phyloP scores from a whole-genome alignment of 2,797 vertebrate genomes.

The Poeciliopsis gracilis region DNA sequence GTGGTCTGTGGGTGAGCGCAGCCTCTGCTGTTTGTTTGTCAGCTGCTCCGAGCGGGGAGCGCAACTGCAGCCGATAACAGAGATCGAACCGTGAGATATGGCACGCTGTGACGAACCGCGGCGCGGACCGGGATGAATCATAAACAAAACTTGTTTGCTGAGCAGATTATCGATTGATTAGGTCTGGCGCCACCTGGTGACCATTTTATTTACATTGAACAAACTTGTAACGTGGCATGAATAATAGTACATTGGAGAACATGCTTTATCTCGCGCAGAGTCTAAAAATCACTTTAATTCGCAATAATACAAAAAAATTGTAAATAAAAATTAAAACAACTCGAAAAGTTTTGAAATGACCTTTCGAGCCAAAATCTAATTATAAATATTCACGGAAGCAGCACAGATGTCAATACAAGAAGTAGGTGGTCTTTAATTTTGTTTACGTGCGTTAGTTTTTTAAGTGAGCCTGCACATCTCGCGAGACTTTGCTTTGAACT shows the following conservation, averaged over 20 bases:
- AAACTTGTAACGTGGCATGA: neutral
- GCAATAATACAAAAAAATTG: neutral
- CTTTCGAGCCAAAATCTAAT: neutral
- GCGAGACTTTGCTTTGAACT: constrained; percentile 76
- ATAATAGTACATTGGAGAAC: neutral
- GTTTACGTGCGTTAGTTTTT: neutral
- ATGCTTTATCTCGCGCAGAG: neutral
- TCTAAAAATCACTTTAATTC: neutral
- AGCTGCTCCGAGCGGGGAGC: neutral
- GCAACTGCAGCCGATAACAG: neutral
- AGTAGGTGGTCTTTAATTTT: neutral
- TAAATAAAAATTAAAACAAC: neutral
- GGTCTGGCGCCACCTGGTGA: constrained; percentile 70
- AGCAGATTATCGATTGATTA: constrained; percentile 38
- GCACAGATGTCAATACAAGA: neutral
- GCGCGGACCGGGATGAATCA: constrained; percentile 58
- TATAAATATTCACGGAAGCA: neutral
- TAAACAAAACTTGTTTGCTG: constrained; percentile 62
- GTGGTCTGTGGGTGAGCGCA: constrained; percentile 41
- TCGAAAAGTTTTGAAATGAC: neutral
- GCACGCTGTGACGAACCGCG: constrained; percentile 8
- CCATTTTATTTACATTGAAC: neutral
- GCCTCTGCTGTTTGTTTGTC: constrained; percentile 8
- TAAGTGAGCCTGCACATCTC: constrained; percentile 49
- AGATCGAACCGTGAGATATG: constrained; percentile 1